phyloP scores from a whole-genome alignment of 2,797 vertebrate genomes.

The Poecile montanus region DNA sequence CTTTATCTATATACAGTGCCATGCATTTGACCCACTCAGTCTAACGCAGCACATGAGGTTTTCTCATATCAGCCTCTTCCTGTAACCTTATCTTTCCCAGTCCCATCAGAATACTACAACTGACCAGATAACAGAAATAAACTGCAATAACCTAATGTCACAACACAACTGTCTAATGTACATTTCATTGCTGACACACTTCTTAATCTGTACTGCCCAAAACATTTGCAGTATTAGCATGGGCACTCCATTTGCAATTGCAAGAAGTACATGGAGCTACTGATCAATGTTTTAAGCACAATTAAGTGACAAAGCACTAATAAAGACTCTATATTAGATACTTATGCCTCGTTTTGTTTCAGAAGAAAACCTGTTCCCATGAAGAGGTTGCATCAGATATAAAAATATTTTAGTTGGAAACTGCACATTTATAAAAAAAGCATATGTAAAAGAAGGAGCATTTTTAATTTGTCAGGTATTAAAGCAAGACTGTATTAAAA shows the following conservation, averaged over 20 bases:
- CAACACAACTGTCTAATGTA: slow-evolving; percentile 44
- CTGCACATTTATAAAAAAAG: neutral
- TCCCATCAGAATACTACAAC: slow-evolving; percentile 31
- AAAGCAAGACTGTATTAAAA: neutral
- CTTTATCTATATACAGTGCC: slow-evolving; percentile 4
- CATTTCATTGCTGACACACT: neutral
- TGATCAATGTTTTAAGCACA: neutral
- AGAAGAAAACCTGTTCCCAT: neutral
- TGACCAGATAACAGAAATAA: slow-evolving; percentile 44
- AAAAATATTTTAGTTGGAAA: neutral
- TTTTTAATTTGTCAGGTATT: neutral
- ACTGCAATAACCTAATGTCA: neutral
- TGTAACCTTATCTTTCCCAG: slow-evolving; percentile 47
- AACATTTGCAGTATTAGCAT: neutral
- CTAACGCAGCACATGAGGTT: neutral
- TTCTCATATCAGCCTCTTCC: slow-evolving; percentile 43
- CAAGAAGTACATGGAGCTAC: neutral
- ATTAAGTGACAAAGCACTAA: neutral
- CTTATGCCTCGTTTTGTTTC: neutral
- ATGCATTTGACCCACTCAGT: slow-evolving; percentile 5
- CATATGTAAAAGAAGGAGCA: neutral
- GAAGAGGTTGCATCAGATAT: neutral
- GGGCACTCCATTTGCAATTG: neutral
- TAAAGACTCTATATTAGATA: neutral
- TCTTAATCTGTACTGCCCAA: neutral